Conservation (phyloP, 2,888 invertebrate genomes). For the Blera fallax region DNA sequence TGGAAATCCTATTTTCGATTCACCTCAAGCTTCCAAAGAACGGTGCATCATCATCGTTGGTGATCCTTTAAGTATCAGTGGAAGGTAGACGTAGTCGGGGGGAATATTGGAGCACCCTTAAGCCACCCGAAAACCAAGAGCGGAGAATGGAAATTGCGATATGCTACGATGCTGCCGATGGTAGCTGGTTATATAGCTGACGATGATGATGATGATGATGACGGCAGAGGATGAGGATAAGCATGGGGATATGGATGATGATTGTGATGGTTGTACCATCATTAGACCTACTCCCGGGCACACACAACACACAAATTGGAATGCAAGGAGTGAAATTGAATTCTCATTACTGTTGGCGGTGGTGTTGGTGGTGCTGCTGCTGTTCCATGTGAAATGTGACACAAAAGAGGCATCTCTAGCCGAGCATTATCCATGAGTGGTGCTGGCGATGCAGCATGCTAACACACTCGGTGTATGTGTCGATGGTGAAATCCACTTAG, state of each 20-base stretch:
- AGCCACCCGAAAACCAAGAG: slow-evolving; percentile 58
- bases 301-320: slow-evolving; percentile 36
- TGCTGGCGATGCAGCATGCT: slow-evolving; percentile 21
- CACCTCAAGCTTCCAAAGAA: slow-evolving; percentile 34
- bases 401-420: slow-evolving; percentile 58
- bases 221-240: not conserved
- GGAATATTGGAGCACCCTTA: slow-evolving; percentile 24
- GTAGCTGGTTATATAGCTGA: not conserved
- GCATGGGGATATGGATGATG: slow-evolving; percentile 29
- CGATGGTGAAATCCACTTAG: slow-evolving; percentile 68
- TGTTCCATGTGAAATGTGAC: slow-evolving; percentile 46
- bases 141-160: slow-evolving; percentile 43
- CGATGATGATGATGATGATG: not conserved
- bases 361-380: not conserved
- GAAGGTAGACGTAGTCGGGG: not conserved
- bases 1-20: slow-evolving; percentile 36
- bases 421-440: slow-evolving; percentile 30
- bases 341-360: slow-evolving; percentile 61
- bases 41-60: slow-evolving; percentile 10
- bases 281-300: slow-evolving; percentile 46
- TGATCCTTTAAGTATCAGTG: slow-evolving; percentile 48
- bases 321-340: slow-evolving; percentile 57
- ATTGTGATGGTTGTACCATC: slow-evolving; percentile 45
- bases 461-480: slow-evolving; percentile 24
- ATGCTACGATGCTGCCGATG: not conserved